Evolutionary conservation across 2,113 vertebrate genomes (phyloP).

Genomic region (Chascanopsetta lugubris): DNA sequence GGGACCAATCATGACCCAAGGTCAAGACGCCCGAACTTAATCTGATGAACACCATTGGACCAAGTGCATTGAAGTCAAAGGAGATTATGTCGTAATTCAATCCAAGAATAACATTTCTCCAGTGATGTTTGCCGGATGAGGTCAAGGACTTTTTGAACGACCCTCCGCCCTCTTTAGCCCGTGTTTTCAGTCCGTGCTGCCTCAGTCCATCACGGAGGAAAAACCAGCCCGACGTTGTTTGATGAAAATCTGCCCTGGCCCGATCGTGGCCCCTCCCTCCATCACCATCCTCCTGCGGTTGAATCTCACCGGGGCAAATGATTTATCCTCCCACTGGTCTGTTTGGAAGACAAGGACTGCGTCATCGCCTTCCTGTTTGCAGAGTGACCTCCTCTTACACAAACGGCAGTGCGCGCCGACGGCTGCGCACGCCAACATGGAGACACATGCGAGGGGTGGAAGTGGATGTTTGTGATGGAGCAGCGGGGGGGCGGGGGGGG

Average conservation of each 20-base stretch:
- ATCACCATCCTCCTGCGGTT: no score
- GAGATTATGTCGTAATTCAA: no score
- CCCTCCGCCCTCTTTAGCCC: no score
- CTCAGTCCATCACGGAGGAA: neutral
- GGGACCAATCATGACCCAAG: no score
- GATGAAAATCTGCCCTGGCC: neutral
- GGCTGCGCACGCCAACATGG: conserved; percentile 6
- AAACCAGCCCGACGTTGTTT: neutral
- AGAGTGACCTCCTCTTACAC: conserved; percentile 36
- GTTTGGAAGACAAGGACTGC: conserved; percentile 45
- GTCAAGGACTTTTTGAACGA: no score
- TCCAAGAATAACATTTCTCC: no score
- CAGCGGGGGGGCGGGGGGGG: neutral
- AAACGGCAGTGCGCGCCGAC: conserved; percentile 42
- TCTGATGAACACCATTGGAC: no score
- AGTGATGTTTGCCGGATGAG: no score
- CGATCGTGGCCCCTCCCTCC: neutral
- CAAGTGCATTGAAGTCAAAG: no score
- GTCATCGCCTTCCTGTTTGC: conserved; percentile 47
- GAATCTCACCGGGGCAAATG: conserved; percentile 8
- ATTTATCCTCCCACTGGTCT: conserved; percentile 26
- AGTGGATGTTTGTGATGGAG: conserved; percentile 28
- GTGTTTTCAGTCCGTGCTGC: no score
- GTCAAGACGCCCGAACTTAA: no score
- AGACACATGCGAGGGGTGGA: conserved; percentile 1